Conservation (phyloP, 2,888 invertebrate species). For the Strigamia transsilvanica region DNA sequence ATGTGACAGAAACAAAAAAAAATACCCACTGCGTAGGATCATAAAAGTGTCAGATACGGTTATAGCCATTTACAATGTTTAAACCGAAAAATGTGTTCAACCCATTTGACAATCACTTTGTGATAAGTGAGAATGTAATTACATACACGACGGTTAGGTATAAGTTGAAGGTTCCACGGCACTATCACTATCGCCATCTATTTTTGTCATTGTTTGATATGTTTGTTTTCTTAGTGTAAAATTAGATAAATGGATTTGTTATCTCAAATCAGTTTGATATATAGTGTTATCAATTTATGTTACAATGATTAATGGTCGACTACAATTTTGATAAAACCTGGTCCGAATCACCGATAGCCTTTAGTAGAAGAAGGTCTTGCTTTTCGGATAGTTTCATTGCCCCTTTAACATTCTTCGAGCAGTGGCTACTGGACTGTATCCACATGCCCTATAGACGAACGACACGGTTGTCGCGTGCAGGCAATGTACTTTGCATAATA, state of each 20-base stretch:
- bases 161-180: too few species aligned
- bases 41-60: constrained; percentile 8
- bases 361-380: constrained; percentile 3
- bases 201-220: neutral
- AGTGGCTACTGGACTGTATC: constrained; percentile 38
- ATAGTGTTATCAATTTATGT: constrained; percentile 33
- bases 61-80: constrained; percentile 7
- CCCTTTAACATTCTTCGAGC: constrained; percentile 37
- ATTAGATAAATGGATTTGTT: constrained; percentile 31
- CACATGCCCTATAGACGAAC: constrained; percentile 35
- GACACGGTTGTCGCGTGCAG: constrained; percentile 40
- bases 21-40: neutral
- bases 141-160: neutral
- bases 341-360: constrained; percentile 33
- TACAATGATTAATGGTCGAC: constrained; percentile 34
- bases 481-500: constrained; percentile 43
- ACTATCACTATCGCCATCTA: too few species aligned
- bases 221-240: neutral
- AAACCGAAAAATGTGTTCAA: neutral
- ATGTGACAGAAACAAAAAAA: neutral
- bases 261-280: constrained; percentile 32
- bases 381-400: constrained; percentile 37
- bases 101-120: constrained; percentile 4
- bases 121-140: constrained; percentile 1
- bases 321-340: constrained; percentile 30